Percentiles rank a stretch among this genome's conserved stretches.
Evolutionary conservation across 2,113 vertebrate species (phyloP).

Genomic region (Seriola rivoliana): DNA sequence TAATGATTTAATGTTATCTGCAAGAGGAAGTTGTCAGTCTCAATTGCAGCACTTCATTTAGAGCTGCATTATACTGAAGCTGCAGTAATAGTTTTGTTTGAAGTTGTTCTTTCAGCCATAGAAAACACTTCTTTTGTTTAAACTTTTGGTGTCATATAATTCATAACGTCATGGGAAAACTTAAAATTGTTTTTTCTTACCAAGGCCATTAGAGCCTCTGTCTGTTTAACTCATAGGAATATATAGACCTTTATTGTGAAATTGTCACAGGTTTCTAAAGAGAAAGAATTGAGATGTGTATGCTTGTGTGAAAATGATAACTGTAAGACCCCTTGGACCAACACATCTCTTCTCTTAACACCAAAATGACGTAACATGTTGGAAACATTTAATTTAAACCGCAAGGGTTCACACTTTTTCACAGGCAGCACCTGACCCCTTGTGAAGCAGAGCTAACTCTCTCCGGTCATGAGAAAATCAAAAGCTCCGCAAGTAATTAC

Average conservation of each 20-base stretch:
- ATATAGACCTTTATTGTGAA: background rate
- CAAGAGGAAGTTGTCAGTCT: background rate
- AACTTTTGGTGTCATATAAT: background rate
- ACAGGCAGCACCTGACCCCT: slow-evolving; percentile 85
- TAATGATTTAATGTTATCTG: background rate
- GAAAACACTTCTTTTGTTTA: background rate
- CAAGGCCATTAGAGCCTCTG: background rate
- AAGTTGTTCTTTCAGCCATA: background rate
- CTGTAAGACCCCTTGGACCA: background rate
- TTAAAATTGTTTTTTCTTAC: background rate
- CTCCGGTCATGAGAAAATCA: slow-evolving; percentile 66
- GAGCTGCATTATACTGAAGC: background rate
- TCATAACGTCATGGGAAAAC: background rate
- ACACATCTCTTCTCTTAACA: background rate
- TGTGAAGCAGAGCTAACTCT: slow-evolving; percentile 86
- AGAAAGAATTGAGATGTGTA: background rate
- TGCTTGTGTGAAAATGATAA: background rate
- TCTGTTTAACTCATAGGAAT: background rate
- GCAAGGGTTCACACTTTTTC: slow-evolving; percentile 10
- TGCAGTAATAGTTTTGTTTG: background rate
- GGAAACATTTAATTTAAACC: background rate
- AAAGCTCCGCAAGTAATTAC: slow-evolving; percentile 70
- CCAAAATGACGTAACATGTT: background rate
- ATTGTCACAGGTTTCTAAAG: background rate
- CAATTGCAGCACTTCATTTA: background rate